Percentiles rank a stretch among this genome's conserved stretches.
Conservation (phyloP, 2,888 invertebrate genomes). For the Rhodophaea formosa region DNA sequence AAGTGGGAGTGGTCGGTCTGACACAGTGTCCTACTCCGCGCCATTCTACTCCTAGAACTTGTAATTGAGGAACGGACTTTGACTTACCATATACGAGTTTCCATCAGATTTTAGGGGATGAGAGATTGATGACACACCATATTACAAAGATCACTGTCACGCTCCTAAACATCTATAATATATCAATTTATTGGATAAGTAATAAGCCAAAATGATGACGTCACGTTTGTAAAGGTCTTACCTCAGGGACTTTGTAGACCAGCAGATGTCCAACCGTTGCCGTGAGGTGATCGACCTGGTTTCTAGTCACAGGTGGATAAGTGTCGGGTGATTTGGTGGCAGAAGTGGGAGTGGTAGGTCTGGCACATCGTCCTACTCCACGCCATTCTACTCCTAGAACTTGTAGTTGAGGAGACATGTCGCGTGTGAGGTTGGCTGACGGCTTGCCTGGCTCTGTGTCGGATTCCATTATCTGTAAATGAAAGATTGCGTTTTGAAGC, state of each 20-base stretch:
- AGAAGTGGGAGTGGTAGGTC: conserved; percentile 49
- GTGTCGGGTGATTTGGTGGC: conserved; percentile 83
- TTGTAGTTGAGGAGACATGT: conserved; percentile 84
- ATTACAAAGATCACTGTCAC: too few species aligned
- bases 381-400: conserved; percentile 84
- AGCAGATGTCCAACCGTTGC: conserved; percentile 91
- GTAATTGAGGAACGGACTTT: conserved; percentile 86
- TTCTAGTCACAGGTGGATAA: conserved; percentile 88
- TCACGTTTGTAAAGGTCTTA: conserved; percentile 51
- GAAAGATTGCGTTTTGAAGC: background rate
- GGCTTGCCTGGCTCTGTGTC: conserved; percentile 80
- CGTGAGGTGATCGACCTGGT: conserved; percentile 91
- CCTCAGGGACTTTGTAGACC: conserved; percentile 89
- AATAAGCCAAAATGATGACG: too few species aligned
- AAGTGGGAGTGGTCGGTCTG: conserved; percentile 45
- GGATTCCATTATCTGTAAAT: conserved; percentile 66
- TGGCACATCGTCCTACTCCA: conserved; percentile 85
- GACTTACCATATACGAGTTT: too few species aligned
- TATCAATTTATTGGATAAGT: too few species aligned
- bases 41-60: conserved; percentile 83
- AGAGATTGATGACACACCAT: too few species aligned
- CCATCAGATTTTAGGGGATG: too few species aligned
- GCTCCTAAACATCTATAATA: too few species aligned
- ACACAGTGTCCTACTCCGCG: conserved; percentile 86
- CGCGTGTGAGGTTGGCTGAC: conserved; percentile 80